phyloP scores from a whole-genome alignment of 2,797 vertebrate genomes.

The Bradypodion ventrale region DNA sequence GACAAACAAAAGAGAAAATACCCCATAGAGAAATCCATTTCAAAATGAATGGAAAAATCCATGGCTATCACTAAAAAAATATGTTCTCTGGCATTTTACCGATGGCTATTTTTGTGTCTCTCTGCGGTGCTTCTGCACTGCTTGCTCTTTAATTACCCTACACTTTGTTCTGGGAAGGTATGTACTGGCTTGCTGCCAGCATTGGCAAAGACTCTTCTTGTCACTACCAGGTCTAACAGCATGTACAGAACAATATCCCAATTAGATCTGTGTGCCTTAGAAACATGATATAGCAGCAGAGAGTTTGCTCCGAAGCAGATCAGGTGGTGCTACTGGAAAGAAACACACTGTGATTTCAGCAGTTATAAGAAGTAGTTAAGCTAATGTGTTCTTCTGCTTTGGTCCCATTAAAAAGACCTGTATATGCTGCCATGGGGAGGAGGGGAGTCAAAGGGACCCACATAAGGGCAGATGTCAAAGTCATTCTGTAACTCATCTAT shows the following conservation, averaged over 20 bases:
- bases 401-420: no score
- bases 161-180: slow-evolving; percentile 76
- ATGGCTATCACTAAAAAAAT: slow-evolving; percentile 47
- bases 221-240: slow-evolving; percentile 76
- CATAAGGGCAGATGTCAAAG: no score
- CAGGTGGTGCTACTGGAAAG: slow-evolving; percentile 45
- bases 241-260: slow-evolving; percentile 77
- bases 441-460: no score
- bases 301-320: slow-evolving; percentile 45
- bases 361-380: not conserved
- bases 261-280: slow-evolving; percentile 75
- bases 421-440: no score
- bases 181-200: slow-evolving; percentile 70
- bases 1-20: slow-evolving; percentile 33
- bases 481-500: no score
- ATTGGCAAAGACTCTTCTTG: slow-evolving; percentile 73
- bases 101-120: slow-evolving; percentile 67
- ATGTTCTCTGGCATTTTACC: slow-evolving; percentile 55
- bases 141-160: slow-evolving; percentile 74
- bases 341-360: not conserved
- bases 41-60: slow-evolving; percentile 38
- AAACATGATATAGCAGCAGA: slow-evolving; percentile 61
- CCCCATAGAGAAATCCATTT: slow-evolving; percentile 42
- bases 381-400: not conserved
- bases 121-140: slow-evolving; percentile 34